A percentile compares a stretch with the other conserved stretches of the same genome.
Evolutionary conservation across 1,140 invertebrate species (phyloP).

Genomic region (Heliconius nattereri): DNA sequence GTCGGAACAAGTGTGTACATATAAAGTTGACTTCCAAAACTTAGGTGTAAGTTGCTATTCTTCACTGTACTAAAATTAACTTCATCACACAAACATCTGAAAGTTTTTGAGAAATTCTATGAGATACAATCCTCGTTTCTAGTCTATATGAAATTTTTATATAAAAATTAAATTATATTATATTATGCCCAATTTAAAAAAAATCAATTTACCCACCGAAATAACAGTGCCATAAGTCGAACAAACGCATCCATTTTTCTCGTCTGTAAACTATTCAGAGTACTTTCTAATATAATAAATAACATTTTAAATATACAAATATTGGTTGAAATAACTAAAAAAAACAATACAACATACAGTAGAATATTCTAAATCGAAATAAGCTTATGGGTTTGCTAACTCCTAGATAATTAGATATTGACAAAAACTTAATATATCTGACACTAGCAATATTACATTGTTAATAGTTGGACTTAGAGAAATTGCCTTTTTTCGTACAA

Average conservation of each 20-base stretch:
- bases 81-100: background rate
- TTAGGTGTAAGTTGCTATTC: background rate
- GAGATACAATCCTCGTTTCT: background rate
- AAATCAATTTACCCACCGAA: background rate
- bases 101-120: background rate
- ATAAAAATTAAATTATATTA: background rate
- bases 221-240: slow-evolving; percentile 4
- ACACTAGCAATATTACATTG: background rate
- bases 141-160: background rate
- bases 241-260: slow-evolving; percentile 1
- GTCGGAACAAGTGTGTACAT: background rate
- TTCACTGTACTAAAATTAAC: background rate
- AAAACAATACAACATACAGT: background rate
- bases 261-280: background rate
- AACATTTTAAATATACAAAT: background rate
- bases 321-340: background rate
- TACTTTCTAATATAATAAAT: background rate
- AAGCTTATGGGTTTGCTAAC: slow-evolving; percentile 5
- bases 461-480: slow-evolving; percentile 2
- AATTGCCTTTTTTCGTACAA: slow-evolving; percentile 6
- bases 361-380: background rate
- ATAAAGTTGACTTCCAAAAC: slow-evolving; percentile 7
- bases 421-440: background rate
- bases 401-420: background rate
- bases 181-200: background rate